Evolutionary conservation across 2,113 vertebrate genomes (phyloP).

Genomic region (Oreochromis aureus): DNA sequence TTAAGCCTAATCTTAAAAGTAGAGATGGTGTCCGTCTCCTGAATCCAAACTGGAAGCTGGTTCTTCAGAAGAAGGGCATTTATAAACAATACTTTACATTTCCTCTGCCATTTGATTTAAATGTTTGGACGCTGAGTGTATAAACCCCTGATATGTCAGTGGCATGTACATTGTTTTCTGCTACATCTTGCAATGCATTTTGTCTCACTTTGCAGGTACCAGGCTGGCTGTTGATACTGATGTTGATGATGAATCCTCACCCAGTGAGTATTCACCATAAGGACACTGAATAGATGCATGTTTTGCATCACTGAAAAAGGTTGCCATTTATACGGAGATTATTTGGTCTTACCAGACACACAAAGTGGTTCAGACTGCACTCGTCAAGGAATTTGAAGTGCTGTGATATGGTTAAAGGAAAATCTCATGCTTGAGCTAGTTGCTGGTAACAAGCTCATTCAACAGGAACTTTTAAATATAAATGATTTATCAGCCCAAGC

Average conservation of each 20-base stretch:
- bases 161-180: rapidly evolving
- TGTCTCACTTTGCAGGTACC: not conserved
- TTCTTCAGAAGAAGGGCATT: rapidly evolving
- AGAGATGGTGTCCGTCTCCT: rapidly evolving
- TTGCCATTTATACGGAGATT: not conserved
- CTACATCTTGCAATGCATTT: not conserved
- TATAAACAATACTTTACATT: not conserved
- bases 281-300: rapidly evolving
- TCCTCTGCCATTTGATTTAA: not conserved
- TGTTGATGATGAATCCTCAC: not conserved
- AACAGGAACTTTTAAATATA: not conserved
- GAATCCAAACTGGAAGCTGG: not conserved
- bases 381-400: not conserved
- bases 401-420: not conserved
- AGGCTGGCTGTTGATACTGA: not conserved
- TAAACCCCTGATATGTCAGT: not conserved
- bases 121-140: not conserved
- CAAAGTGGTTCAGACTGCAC: not conserved
- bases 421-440: not conserved
- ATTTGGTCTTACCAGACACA: not conserved
- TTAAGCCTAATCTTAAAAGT: not conserved
- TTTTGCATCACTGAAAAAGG: not conserved
- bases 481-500: not conserved
- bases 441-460: not conserved
- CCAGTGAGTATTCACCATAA: not conserved